phyloP scores from a whole-genome alignment of 64 coral and sea anemone genomes.

The Stichodactyla mertensii region DNA sequence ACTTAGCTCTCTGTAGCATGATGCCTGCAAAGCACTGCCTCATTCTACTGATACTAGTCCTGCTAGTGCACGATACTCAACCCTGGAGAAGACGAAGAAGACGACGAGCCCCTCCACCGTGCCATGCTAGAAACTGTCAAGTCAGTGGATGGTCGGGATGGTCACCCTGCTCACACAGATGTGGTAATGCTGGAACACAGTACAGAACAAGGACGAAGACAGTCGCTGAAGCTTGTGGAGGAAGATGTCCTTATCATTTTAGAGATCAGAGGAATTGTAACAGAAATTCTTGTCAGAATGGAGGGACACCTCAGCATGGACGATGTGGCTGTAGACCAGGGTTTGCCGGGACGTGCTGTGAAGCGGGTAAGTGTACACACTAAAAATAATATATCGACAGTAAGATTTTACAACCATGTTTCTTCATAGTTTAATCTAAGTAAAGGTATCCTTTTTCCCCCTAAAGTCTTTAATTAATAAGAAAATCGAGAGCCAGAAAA shows the following conservation, averaged over 20 bases:
- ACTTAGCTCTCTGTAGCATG: too few relatives aligned
- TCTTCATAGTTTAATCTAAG: not conserved
- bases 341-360: slow-evolving; percentile 57
- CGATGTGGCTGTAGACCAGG: slow-evolving; percentile 51
- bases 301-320: slow-evolving; percentile 42
- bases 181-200: slow-evolving; percentile 37
- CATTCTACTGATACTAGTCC: too few relatives aligned
- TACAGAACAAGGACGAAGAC: not conserved
- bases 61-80: too few relatives aligned
- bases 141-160: slow-evolving; percentile 54
- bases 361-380: slow-evolving; percentile 38
- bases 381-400: not conserved
- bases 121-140: slow-evolving; percentile 23
- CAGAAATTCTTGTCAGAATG: slow-evolving; percentile 59
- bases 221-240: slow-evolving; percentile 12
- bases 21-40: too few relatives aligned
- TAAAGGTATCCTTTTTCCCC: too few relatives aligned
- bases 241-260: not conserved
- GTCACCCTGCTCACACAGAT: slow-evolving; percentile 43
- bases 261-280: slow-evolving; percentile 37
- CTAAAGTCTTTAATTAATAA: too few relatives aligned
- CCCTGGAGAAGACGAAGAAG: too few relatives aligned
- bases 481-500: too few relatives aligned
- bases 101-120: slow-evolving; percentile 29
- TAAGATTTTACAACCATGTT: not conserved